Percentiles rank a stretch among this genome's conserved stretches.
These are phyloP conservation scores for Phrynosoma platyrhinos DNA, from an alignment of 2,113 vertebrate species.

Conservation along the genomic window DNA sequence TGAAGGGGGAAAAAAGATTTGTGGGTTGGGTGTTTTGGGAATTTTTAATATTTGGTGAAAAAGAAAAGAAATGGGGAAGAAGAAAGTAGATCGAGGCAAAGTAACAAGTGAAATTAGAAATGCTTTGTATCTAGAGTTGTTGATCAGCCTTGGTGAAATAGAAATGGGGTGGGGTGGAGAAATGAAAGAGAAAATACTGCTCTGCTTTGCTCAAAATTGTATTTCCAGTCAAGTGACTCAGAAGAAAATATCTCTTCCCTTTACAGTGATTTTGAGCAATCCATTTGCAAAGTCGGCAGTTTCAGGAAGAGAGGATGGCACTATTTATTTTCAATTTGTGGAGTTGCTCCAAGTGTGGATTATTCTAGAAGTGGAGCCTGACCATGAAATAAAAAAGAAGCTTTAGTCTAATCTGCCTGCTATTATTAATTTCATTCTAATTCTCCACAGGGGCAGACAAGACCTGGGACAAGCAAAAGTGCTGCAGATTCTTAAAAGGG, in stretches of 20 bases:
- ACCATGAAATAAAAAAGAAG: constrained; percentile 60
- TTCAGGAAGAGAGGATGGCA: constrained; percentile 55
- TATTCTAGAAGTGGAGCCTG: constrained; percentile 60
- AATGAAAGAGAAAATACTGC: constrained; percentile 49
- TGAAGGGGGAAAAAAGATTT: too few species aligned
- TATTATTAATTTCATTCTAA: constrained; percentile 72
- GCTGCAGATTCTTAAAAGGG: constrained; percentile 58
- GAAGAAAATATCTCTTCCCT: constrained; percentile 62
- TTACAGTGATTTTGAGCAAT: constrained; percentile 66
- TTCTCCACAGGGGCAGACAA: constrained; percentile 60
- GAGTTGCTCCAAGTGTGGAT: constrained; percentile 61
- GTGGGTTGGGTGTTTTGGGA: too few species aligned
- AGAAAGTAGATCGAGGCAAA: constrained; percentile 16
- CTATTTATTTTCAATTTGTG: constrained; percentile 67
- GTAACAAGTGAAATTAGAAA: constrained; percentile 61
- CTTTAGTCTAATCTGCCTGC: constrained; percentile 61
- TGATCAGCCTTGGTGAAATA: constrained; percentile 68
- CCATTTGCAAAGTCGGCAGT: constrained; percentile 61
- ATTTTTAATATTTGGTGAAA: background rate
- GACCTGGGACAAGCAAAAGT: constrained; percentile 32
- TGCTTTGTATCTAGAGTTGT: constrained; percentile 55
- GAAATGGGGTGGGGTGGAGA: constrained; percentile 60
- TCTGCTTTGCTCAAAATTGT: constrained; percentile 74
- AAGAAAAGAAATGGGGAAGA: background rate
- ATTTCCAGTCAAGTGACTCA: constrained; percentile 65